Percentiles rank a stretch among this genome's conserved stretches.
phyloP scores from a whole-genome alignment of 2,113 vertebrate genomes.

The Charadrius vociferus region DNA sequence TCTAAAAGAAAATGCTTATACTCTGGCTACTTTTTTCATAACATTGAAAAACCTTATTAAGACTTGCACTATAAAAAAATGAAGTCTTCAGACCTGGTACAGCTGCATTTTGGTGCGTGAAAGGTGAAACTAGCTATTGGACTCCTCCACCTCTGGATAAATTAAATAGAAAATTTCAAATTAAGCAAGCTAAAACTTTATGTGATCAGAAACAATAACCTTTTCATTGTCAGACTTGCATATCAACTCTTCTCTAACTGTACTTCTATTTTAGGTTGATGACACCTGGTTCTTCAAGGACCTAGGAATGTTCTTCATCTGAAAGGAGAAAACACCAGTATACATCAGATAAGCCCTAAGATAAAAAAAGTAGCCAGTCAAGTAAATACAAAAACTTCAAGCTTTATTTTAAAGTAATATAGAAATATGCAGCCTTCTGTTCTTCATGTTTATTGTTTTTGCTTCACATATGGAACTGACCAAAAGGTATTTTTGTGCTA shows the following conservation, averaged over 20 bases:
- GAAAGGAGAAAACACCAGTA: neutral
- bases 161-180: neutral
- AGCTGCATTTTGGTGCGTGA: neutral
- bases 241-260: neutral
- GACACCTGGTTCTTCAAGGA: neutral
- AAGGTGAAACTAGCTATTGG: neutral
- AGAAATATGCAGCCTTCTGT: neutral
- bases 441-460: neutral
- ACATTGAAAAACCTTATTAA: neutral
- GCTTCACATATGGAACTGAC: neutral
- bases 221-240: neutral
- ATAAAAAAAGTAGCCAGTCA: neutral
- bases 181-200: neutral
- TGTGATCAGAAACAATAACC: neutral
- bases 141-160: neutral
- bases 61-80: neutral
- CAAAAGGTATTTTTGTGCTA: neutral
- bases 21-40: neutral
- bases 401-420: neutral
- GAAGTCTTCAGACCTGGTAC: neutral
- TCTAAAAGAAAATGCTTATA: neutral
- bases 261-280: neutral
- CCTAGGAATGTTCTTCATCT: neutral
- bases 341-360: neutral
- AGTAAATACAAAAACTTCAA: neutral